Base-by-base conservation (phyloP, 53 echinoderm and acorn worm genomes). In the Holothuria leucospilota region DNA sequence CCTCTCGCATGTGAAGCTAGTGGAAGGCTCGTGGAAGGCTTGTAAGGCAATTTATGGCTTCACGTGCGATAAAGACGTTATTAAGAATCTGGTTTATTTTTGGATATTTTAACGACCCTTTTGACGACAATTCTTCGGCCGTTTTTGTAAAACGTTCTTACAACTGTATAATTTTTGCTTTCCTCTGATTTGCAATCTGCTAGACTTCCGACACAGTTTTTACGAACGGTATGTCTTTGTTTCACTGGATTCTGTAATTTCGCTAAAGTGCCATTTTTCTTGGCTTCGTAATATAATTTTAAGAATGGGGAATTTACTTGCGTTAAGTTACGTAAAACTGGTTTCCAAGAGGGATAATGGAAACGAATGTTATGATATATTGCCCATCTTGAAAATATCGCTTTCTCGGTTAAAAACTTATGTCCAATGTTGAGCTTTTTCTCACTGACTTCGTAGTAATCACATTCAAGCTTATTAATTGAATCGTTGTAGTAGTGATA, bases 261-360 rank as follows among this genome's bases (percentile, higher is more conserved):
- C 39, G 41, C 2, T 26, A 83, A 46, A 10, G 84, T 83, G 4
- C 84, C 84, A 38, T 83, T 83, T 53, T 46, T 83, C 46, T 83
- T 83, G 63, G 84, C 84, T 83, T 83, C 84, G 84, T 83, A 20
- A 26, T 83, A 83, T 7, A 83, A 41, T 16, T 83, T 83, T 67
- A 83, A 67, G 24, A 83, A 83, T 6, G 84, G 84, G 20, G 84
- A 83, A 39, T 83, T 83, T 2, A 49, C 14, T 42, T 83, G 41
- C 10, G 65, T 83, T n/a, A 83, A 66, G 12, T 83, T 83, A 39
- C 84, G 65, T 53, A 66, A 24, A 20, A 83, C 68, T 42, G 84
- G 84, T 67, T 86, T 75, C 86, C 86, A 86, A 18, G 73, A 63
- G 0, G 86, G 86, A 77, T 86, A 86, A 86, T 86, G 86, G 42